Evolutionary conservation across 2,113 vertebrate species (phyloP).

Genomic region (Tricholaema leucomelas): DNA sequence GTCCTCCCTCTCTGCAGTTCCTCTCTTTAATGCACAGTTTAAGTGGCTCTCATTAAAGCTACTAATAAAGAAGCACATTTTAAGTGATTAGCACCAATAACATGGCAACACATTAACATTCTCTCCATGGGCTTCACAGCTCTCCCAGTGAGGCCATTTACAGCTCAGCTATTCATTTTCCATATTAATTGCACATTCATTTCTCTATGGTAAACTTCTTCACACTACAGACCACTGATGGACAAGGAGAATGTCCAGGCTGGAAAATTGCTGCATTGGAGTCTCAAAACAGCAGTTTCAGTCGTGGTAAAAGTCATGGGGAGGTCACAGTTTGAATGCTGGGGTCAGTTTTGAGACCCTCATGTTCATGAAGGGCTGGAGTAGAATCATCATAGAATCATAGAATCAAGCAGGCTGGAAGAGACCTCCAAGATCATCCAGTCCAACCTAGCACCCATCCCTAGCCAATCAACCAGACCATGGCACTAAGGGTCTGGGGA

Average conservation of each 20-base stretch:
- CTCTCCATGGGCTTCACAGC: conserved; percentile 52
- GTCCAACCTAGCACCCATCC: no score
- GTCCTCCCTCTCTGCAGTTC: conserved; percentile 57
- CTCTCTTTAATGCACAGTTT: conserved; percentile 75
- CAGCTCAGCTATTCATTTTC: conserved; percentile 69
- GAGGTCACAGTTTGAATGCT: no score
- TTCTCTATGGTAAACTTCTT: not conserved
- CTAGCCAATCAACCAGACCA: no score
- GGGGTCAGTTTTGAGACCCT: no score
- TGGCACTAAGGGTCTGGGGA: no score
- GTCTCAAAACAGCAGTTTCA: not conserved
- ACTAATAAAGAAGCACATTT: conserved; percentile 77
- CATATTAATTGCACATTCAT: conserved; percentile 45
- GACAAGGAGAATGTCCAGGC: not conserved
- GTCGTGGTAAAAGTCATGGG: no score
- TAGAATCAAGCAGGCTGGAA: no score
- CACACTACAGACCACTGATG: not conserved
- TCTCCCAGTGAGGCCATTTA: conserved; percentile 69
- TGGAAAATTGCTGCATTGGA: accelerated
- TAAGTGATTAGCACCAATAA: conserved; percentile 78
- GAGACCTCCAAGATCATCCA: no score
- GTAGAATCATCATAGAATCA: no score
- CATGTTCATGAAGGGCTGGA: no score
- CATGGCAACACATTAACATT: conserved; percentile 65
- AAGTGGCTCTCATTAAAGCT: conserved; percentile 79